Conservation (phyloP, 2,888 invertebrate species). For the Hypsopygia costalis region DNA sequence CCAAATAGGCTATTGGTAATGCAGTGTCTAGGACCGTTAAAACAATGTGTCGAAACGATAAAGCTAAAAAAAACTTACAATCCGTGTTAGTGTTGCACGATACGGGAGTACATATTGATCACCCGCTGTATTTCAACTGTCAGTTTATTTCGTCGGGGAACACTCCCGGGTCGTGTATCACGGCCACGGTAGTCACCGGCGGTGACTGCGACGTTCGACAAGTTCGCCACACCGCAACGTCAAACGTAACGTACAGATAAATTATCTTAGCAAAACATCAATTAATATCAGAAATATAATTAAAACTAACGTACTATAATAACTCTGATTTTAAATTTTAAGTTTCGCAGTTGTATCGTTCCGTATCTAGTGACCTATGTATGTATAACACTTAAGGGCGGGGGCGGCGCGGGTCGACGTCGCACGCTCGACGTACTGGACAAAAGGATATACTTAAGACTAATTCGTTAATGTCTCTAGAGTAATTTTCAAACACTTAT, state of each 20-base stretch:
- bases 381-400: conserved; percentile 44
- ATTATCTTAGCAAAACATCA: conserved; percentile 77
- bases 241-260: conserved; percentile 71
- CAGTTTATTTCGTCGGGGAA: too few relatives aligned
- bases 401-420: conserved; percentile 46
- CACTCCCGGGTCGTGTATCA: too few relatives aligned
- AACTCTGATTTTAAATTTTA: conserved; percentile 63
- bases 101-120: too few relatives aligned
- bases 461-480: conserved; percentile 7
- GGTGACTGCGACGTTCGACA: conserved; percentile 30
- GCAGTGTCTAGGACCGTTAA: conserved; percentile 14
- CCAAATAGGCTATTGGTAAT: conserved; percentile 19
- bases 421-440: conserved; percentile 27
- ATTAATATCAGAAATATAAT: conserved; percentile 78
- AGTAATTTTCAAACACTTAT: not conserved
- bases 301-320: conserved; percentile 77
- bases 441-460: not conserved
- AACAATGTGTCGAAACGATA: not conserved
- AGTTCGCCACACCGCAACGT: conserved; percentile 35
- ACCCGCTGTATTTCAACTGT: too few relatives aligned
- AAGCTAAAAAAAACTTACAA: not conserved
- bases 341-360: conserved; percentile 59
- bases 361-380: conserved; percentile 58
- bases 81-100: conserved; percentile 9
- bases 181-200: conserved; percentile 13